A percentile compares a stretch with the other conserved stretches of the same genome.
Evolutionary conservation across 2,888 invertebrate genomes (phyloP).

Genomic region (Masnerella sp.): DNA sequence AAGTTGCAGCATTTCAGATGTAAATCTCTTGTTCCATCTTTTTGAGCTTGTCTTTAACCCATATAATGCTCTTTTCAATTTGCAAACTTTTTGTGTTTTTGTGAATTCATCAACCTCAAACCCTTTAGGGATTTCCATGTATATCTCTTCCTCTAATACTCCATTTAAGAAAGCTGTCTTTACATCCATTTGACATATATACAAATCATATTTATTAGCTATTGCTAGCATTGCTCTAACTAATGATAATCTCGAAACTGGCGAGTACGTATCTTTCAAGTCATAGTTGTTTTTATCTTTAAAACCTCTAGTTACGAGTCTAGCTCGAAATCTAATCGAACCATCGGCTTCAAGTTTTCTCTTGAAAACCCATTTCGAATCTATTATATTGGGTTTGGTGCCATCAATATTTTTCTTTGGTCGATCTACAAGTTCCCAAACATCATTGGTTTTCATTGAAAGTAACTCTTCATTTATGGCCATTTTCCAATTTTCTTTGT

Average conservation of each 20-base stretch:
- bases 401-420: not conserved
- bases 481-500: too few relatives aligned
- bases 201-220: not conserved
- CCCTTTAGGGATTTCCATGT: constrained; percentile 13
- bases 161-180: constrained; percentile 23
- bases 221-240: not conserved
- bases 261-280: not conserved
- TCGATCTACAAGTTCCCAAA: not conserved
- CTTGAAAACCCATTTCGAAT: not conserved
- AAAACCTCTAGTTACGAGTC: too few relatives aligned
- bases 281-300: not conserved
- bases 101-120: not conserved
- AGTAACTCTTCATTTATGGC: too few relatives aligned
- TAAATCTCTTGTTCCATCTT: constrained; percentile 50
- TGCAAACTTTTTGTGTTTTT: constrained; percentile 2
- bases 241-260: not conserved
- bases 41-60: constrained; percentile 30
- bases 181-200: constrained; percentile 16
- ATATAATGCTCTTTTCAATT: constrained; percentile 19
- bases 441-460: not conserved
- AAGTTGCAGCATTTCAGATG: constrained; percentile 49
- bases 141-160: constrained; percentile 18
- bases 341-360: not conserved
- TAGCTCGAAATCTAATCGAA: not conserved
- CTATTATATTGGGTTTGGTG: too few relatives aligned